Evolutionary conservation across 2,888 invertebrate genomes (phyloP).

Genomic region (Platycheirus rosarum): DNA sequence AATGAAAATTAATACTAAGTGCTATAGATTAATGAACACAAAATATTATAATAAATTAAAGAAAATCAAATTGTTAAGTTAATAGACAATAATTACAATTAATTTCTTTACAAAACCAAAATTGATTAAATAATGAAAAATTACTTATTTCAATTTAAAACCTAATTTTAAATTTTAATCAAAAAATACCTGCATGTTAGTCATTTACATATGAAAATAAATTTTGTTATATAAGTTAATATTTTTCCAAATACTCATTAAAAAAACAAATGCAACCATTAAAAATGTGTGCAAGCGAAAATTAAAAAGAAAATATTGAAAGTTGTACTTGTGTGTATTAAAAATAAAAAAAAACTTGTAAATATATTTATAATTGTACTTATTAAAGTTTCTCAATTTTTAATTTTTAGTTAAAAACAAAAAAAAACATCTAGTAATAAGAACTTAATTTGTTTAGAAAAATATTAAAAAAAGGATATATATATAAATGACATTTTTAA

Average conservation of each 20-base stretch:
- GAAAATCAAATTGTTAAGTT: constrained; percentile 69
- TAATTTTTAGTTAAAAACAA: constrained; percentile 40
- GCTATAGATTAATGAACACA: constrained; percentile 21
- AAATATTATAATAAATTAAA: constrained; percentile 49
- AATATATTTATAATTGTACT: constrained; percentile 54
- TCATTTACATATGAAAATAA: constrained; percentile 19
- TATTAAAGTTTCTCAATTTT: constrained; percentile 49
- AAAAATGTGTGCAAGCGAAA: constrained; percentile 43
- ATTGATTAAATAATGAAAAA: constrained; percentile 37
- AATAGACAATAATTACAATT: constrained; percentile 76
- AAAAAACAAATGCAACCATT: constrained; percentile 14
- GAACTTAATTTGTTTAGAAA: constrained; percentile 66
- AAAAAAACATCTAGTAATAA: constrained; percentile 47
- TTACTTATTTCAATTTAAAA: neutral
- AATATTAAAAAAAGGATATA: constrained; percentile 20
- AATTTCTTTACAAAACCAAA: constrained; percentile 58
- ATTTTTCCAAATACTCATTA: constrained; percentile 35
- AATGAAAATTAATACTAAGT: constrained; percentile 45
- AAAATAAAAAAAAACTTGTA: constrained; percentile 50
- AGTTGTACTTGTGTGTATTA: constrained; percentile 62
- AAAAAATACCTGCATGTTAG: constrained; percentile 44
- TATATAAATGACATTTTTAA: constrained; percentile 57
- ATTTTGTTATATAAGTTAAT: constrained; percentile 15
- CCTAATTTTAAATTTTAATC: constrained; percentile 5
- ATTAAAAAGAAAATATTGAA: constrained; percentile 21